Base-by-base conservation (phyloP, 2,888 invertebrate species). In the Trichopria drosophilae region DNA sequence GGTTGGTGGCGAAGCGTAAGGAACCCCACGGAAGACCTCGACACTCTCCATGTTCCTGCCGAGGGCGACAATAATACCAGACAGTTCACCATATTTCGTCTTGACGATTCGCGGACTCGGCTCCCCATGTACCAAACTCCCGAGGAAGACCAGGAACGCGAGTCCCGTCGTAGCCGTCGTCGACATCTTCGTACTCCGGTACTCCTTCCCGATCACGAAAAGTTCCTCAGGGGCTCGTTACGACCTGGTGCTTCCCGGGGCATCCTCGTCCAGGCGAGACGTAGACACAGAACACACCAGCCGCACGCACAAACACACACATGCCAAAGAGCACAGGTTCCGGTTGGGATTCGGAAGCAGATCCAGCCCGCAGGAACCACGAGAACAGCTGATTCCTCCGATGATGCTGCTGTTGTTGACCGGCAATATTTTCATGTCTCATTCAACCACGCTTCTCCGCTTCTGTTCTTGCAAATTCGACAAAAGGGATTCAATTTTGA, bases 1-100 rank as follows among this genome's bases (percentile, higher is more conserved):
- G 32, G 89, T 79, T 23, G 95, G 94, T 16, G 96, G 90, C 37
- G 93, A 92, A 19, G 95, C 97, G 76, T 96, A 97, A 4, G 95
- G 95, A 52, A 97, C 87, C 6, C 96, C 96, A 41, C 90, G 82
- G 75, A 93, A 96, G 58, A 92, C 90, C 76, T 95, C 95, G 15
- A 96, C 94, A 48, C 90, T 88, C 74, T 91, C 91, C 63, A 92
- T 77, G 57, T 64, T 66, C 60, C 90, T 84, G 65, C 91, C 90
- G 62, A 90, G 84, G 54, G 88, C 87, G 47, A 90, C 87, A 66
- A 92, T 90, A 63, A 90, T 86, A 41, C 92, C 92, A 69, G 90
- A 85, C 59, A 92, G 83, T 72, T 90, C 90, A 58, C 92, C 92
- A 75, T 92, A 90, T 75, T 92, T 91, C 65, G 91, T 92, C 74